Base-by-base conservation (phyloP, 1,140 invertebrate genomes). In the Portunus trituberculatus region DNA sequence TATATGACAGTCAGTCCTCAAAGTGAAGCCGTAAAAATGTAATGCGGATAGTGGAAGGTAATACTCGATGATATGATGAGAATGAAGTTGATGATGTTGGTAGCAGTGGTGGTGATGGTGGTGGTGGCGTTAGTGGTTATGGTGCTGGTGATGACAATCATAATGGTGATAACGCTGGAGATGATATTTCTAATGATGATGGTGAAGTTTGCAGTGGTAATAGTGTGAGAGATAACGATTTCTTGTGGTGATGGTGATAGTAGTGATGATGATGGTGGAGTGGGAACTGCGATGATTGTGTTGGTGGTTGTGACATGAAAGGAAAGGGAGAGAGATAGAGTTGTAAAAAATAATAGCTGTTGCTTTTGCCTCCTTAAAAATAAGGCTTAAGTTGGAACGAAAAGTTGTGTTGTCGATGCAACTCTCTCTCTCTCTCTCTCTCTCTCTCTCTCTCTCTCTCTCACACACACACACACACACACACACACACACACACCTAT, bases 371-470 rank as follows among this genome's bases (percentile, higher is more conserved):
- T n/a, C 67, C 67, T 76, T 20, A n/a, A 25, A 76, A 76, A 76
- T 7, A 59, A 14, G 8, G 52, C 52, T 59, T 59, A 59, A 59
- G 52, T 59, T 59, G 52, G 52, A 59, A 0, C 16, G 52, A 59
- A 59, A 59, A 59, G 16, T 59, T 59, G 12, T 20, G 10, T 10
- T 20, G 16, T 59, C 52, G 52, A 59, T 59, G 52, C 52, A 59
- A 59, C 52, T 59, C 52, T 59, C 52, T 59, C 52, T 20, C 52
- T 59, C 52, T 87, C 84, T 32, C 14, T 32, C 14, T 32, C 3
- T 87, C 28, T 39, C 84, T 31, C n/a, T 39, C 14, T 87, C 84
- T 87, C 39, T 87, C 84, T 39, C 84, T 87, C 84, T 59, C 52
- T 59, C 52, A 4, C 52, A 4, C 52, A 4, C 52, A 4, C 52